Conservation (phyloP, 2,113 vertebrate species). For the Murina feae region DNA sequence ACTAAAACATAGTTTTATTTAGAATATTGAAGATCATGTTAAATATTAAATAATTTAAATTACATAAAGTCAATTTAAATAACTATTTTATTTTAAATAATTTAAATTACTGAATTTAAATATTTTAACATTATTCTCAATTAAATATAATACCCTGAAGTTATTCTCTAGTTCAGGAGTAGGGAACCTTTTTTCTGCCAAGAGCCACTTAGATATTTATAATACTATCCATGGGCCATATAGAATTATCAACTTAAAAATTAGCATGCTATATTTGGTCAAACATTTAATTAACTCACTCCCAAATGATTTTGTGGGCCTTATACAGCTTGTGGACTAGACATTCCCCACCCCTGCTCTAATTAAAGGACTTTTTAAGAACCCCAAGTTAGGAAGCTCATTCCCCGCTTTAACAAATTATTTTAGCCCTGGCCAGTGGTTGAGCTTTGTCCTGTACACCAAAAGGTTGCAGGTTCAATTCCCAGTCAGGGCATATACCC, state of each 20-base stretch:
- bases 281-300: too few relatives aligned
- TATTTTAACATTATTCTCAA: constrained; percentile 22
- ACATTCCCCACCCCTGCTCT: too few relatives aligned
- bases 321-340: too few relatives aligned
- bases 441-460: background rate
- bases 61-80: background rate
- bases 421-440: background rate
- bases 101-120: constrained; percentile 15
- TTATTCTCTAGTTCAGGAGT: background rate
- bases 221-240: too few relatives aligned
- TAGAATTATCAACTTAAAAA: too few relatives aligned
- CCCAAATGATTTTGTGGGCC: too few relatives aligned
- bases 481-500: background rate
- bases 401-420: background rate
- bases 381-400: background rate
- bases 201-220: too few relatives aligned
- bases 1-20: background rate
- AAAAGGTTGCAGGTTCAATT: background rate
- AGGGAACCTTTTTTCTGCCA: too few relatives aligned
- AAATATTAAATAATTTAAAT: constrained; percentile 49
- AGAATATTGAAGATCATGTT: background rate
- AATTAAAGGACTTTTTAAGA: background rate
- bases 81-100: constrained; percentile 16
- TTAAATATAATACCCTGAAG: background rate
- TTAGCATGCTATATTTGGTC: too few relatives aligned